Evolutionary conservation across 2,797 vertebrate species (phyloP), one percentile per base, ranked within the genome.

Genomic region (Enteromius viviparus): DNA sequence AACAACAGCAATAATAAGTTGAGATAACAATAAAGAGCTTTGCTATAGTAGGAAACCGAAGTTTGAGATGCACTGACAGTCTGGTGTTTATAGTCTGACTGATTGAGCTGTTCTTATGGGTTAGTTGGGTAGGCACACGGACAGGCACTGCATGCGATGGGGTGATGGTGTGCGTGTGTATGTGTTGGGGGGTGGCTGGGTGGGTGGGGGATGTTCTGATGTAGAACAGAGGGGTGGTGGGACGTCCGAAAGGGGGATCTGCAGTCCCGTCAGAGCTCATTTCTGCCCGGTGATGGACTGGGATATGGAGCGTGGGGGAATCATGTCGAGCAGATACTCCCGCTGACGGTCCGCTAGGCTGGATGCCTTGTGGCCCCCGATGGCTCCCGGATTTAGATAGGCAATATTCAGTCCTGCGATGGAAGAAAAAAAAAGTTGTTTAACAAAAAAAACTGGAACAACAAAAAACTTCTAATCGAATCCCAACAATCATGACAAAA

Each of bases 241-340:
- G 90, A 91, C 89, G 89, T 92, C 84, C 80, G 82, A 88, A n/a
- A 47, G 23, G n/a, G 88, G 62, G 86, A 71, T 72, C 74, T 12
- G 78, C 65, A 79, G 76, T 64, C 85, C 76, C 19, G 79, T 71
- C 37, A 7, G 80, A 85, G 83, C 82, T 91, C 95, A 96, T 94
- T 99, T 98, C 93, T 98, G 97, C 87, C 97, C 97, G 78, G 95
- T 97, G 94, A 98, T 97, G 93, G 97, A 96, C 93, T 97, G 96
- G 55, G 96, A 94, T 94, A 96, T 96, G 90, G 96, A 96, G 87
- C 96, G 95, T 0, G 96, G 96, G 0, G 96, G 96, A 87, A 96
- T 97, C 96, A 97, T 97, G 92, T 97, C 96, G 93, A 96, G 91
- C 86, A 97, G 95, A 79, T 97, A 97, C 76, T 96, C 96, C 81